Conservation (phyloP, 2,888 invertebrate species). For the Hydrotaea cyrtoneurina region DNA sequence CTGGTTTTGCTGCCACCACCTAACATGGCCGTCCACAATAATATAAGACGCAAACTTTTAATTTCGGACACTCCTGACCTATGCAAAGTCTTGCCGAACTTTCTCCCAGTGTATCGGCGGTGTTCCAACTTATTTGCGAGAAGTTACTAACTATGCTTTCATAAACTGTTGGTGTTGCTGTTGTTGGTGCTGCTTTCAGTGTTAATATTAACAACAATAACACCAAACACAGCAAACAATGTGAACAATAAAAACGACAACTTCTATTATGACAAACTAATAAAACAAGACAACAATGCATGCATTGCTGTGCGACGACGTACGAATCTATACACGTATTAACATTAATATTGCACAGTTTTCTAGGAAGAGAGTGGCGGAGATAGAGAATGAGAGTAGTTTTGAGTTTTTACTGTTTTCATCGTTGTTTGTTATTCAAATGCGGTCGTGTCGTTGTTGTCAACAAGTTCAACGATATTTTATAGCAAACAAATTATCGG, state of each 20-base stretch:
- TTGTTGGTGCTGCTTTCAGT: not conserved
- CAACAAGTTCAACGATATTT: constrained; percentile 51
- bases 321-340: not conserved
- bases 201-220: not conserved
- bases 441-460: constrained; percentile 17
- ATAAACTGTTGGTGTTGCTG: not conserved
- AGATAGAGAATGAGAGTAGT: too few relatives aligned
- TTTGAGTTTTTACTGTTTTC: too few relatives aligned
- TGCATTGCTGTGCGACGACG: not conserved
- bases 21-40: too few relatives aligned
- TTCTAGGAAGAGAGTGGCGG: not conserved
- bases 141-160: not conserved
- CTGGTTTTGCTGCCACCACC: too few relatives aligned
- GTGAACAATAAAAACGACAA: not conserved
- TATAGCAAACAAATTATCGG: constrained; percentile 39
- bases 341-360: not conserved
- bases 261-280: constrained; percentile 17
- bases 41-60: too few relatives aligned
- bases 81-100: not conserved
- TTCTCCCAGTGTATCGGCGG: not conserved
- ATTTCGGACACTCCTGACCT: too few relatives aligned
- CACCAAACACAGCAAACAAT: not conserved
- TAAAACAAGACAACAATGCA: constrained; percentile 20
- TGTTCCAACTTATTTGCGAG: not conserved
- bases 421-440: constrained; percentile 3